Evolutionary conservation across 2,888 invertebrate genomes (phyloP).

Genomic region (Erannis defoliaria): DNA sequence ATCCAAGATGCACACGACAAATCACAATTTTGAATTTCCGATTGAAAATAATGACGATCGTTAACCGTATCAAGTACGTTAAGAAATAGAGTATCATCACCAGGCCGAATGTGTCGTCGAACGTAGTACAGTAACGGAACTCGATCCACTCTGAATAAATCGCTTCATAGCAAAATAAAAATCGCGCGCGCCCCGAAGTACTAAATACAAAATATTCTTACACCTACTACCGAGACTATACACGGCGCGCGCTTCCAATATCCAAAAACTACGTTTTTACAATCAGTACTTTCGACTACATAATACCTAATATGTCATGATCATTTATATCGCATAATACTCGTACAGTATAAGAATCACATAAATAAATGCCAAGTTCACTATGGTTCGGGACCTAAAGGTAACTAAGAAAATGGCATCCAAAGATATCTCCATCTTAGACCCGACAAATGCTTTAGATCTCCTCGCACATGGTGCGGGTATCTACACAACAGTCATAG

Average conservation of each 20-base stretch:
- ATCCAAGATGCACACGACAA: constrained; percentile 57
- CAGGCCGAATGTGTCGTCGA: constrained; percentile 72
- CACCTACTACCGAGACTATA: constrained; percentile 65
- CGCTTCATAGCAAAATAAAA: constrained; percentile 70
- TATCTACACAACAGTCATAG: constrained; percentile 43
- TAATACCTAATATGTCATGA: constrained; percentile 80
- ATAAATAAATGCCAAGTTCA: constrained; percentile 85
- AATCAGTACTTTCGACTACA: constrained; percentile 75
- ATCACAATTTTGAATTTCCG: constrained; percentile 67
- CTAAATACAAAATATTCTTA: constrained; percentile 69
- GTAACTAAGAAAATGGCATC: constrained; percentile 86
- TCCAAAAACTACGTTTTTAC: constrained; percentile 72
- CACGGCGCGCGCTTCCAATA: constrained; percentile 67
- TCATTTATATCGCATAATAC: constrained; percentile 77
- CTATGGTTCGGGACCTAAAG: constrained; percentile 82
- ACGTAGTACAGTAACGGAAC: constrained; percentile 81
- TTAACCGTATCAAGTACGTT: constrained; percentile 35
- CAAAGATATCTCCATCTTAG: constrained; percentile 66
- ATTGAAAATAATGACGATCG: constrained; percentile 37
- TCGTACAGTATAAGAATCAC: constrained; percentile 81
- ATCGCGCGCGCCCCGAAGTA: constrained; percentile 66
- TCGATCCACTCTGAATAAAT: constrained; percentile 83
- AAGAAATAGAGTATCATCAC: constrained; percentile 39
- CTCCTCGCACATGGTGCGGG: constrained; percentile 40
- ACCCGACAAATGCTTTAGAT: constrained; percentile 60